Evolutionary conservation across 2,113 vertebrate species (phyloP).

Genomic region (Cephalopterus ornatus): DNA sequence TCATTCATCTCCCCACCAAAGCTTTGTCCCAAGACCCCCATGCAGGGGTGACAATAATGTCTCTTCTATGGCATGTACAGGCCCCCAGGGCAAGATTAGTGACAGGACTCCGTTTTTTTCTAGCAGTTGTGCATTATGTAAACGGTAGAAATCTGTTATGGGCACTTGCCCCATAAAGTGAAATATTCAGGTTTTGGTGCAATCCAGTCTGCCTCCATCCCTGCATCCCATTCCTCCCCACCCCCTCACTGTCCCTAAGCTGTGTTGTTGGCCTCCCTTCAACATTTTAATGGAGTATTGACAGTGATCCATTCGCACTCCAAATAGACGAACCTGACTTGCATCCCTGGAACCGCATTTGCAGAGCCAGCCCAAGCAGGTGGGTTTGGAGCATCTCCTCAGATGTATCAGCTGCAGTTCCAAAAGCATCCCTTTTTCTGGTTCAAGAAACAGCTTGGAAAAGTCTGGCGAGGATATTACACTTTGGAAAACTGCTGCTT

Average conservation of each 20-base stretch:
- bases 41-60: background rate
- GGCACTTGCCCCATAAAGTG: background rate
- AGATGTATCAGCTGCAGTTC: background rate
- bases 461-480: background rate
- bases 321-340: background rate
- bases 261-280: constrained; percentile 2
- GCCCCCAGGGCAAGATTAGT: background rate
- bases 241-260: background rate
- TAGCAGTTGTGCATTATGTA: background rate
- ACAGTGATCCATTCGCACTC: background rate
- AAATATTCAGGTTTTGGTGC: background rate
- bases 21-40: background rate
- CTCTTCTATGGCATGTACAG: background rate
- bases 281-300: constrained; percentile 30
- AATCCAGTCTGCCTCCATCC: background rate
- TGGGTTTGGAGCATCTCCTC: background rate
- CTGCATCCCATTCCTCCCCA: background rate
- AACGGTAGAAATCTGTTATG: background rate
- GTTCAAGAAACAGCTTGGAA: background rate
- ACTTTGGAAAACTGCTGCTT: background rate
- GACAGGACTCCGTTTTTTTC: background rate
- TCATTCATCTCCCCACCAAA: background rate
- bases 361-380: background rate
- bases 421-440: background rate
- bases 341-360: background rate